These are phyloP conservation scores for Forbesichthys papilliferus DNA, from an alignment of 2,113 vertebrate species.

Conservation along the genomic window DNA sequence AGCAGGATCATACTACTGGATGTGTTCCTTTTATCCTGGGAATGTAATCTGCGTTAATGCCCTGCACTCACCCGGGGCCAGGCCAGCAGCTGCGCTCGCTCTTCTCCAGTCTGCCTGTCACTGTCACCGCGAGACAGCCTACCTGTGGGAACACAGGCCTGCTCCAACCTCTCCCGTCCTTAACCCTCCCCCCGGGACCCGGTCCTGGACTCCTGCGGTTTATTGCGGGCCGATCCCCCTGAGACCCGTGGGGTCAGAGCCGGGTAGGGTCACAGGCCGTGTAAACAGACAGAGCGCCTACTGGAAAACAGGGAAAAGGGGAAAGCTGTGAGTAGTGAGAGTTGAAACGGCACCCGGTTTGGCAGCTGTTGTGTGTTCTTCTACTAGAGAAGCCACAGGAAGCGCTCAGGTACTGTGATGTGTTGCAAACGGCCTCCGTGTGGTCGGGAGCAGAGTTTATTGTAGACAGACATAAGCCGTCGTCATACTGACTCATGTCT, in stretches of 20 bases:
- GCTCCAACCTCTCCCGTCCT: slow-evolving; percentile 42
- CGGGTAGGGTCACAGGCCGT: slow-evolving; percentile 46
- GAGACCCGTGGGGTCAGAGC: slow-evolving; percentile 42
- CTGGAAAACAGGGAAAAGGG: slow-evolving; percentile 29
- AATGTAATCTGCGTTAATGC: slow-evolving; percentile 74
- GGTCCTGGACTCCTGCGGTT: slow-evolving; percentile 46
- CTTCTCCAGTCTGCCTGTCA: slow-evolving; percentile 56
- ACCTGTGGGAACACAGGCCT: slow-evolving; percentile 69
- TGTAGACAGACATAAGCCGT: slow-evolving; percentile 46
- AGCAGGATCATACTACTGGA: slow-evolving; percentile 62
- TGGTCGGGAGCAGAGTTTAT: slow-evolving; percentile 36
- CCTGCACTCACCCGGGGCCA: slow-evolving; percentile 61
- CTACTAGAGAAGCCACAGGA: slow-evolving; percentile 59
- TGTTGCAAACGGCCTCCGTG: slow-evolving; percentile 50
- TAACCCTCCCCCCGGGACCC: slow-evolving; percentile 21
- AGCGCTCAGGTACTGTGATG: slow-evolving; percentile 55
- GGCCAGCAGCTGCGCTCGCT: slow-evolving; percentile 71
- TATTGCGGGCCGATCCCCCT: slow-evolving; percentile 55
- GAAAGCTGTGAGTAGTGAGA: slow-evolving; percentile 17
- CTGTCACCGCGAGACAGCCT: slow-evolving; percentile 30
- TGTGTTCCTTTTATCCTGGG: slow-evolving; percentile 71
- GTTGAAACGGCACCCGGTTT: slow-evolving; percentile 24
- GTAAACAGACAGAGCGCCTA: slow-evolving; percentile 55
- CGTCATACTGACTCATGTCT: slow-evolving; percentile 32
- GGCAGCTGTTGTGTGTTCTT: slow-evolving; percentile 60